Percentiles rank a stretch among this genome's conserved stretches.
phyloP scores from a whole-genome alignment of 1,140 invertebrate species.

The Goniozus legneri region DNA sequence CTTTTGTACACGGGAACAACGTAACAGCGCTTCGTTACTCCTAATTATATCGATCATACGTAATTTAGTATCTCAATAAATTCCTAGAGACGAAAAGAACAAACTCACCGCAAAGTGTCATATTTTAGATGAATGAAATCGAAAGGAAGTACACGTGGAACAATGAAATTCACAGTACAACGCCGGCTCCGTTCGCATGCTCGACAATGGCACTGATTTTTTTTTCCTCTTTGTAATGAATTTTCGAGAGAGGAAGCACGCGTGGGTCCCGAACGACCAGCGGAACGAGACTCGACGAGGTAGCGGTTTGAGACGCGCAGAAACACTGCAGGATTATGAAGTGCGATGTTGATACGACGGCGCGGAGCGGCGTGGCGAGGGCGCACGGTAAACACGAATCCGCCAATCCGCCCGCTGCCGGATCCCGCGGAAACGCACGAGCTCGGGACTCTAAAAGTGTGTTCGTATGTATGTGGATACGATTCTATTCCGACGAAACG shows the following conservation, averaged over 20 bases:
- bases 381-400: constrained; percentile 25
- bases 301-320: constrained; percentile 35
- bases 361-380: constrained; percentile 25
- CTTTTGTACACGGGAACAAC: too few species aligned
- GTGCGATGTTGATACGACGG: constrained; percentile 43
- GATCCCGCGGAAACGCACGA: constrained; percentile 6
- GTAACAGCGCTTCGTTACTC: too few species aligned
- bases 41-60: too few species aligned
- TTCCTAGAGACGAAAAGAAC: too few species aligned
- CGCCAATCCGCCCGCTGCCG: constrained; percentile 13
- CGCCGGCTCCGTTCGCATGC: too few species aligned
- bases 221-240: constrained; percentile 1
- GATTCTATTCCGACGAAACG: neutral
- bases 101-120: too few species aligned
- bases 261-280: constrained; percentile 3
- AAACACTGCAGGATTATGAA: constrained; percentile 46
- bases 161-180: too few species aligned
- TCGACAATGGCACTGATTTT: too few species aligned
- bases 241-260: neutral
- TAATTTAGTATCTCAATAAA: too few species aligned
- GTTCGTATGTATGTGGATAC: constrained; percentile 1
- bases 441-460: constrained; percentile 5
- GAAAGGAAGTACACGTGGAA: too few species aligned
- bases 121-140: too few species aligned
- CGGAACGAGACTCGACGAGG: too few species aligned